Evolutionary conservation across 1,140 invertebrate genomes (phyloP), one percentile per base, ranked within the genome.

Genomic region (Danaus melanippus): DNA sequence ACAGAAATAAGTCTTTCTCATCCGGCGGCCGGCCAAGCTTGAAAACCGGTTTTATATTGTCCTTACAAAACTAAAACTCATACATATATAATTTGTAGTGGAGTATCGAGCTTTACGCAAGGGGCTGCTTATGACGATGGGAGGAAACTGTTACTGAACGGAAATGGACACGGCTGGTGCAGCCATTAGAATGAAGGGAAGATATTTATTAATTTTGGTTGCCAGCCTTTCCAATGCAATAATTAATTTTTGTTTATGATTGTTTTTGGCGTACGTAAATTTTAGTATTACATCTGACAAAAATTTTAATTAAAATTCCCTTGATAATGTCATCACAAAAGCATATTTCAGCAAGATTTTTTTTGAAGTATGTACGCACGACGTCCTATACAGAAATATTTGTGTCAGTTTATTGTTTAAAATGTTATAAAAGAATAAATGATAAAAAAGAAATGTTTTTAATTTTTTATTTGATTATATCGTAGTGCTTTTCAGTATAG

Each of bases 81-180:
- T 82, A 69, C 76, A 81, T 83, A 76, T 67, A 77, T 79, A 81
- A 79, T 76, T 53, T 67, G 58, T 59, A 66, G 46, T 58, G 61
- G 71, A 52, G 56, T 56, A 65, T 52, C 59, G 62, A 71, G 64
- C 65, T 80, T 67, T 73, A 68, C 56, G 64, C 69, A 71, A 64
- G 64, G 65, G 64, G 60, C 63, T 54, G 59, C 47, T 61, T 69
- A 68, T 58, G 53, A 50, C 57, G 57, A 53, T 73, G 74, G 70
- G 75, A 79, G 77, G 74, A 84, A 83, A 78, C 67, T 74, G 73
- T 81, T 81, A 77, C 69, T 64, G 74, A 72, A 71, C 81, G 81
- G 77, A 82, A 79, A 81, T 82, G 67, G 70, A 69, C 71, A 74
- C 60, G 71, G 64, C 57, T 58, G 63, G 46, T 66, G 60, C 55